Evolutionary conservation across 2,888 invertebrate genomes (phyloP).

Genomic region (Brachyopa scutellaris): DNA sequence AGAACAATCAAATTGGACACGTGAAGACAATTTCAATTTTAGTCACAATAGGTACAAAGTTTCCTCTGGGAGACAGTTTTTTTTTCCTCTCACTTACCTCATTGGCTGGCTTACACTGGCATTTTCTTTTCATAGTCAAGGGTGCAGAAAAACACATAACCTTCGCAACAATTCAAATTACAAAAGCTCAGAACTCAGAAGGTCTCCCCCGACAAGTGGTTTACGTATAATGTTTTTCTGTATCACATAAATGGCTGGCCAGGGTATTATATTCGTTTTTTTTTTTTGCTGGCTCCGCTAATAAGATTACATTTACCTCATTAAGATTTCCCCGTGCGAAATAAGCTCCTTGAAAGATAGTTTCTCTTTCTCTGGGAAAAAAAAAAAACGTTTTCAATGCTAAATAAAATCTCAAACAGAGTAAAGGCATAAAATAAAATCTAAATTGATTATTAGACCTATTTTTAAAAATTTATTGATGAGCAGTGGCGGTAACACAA

Average conservation of each 20-base stretch:
- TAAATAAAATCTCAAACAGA: slow-evolving; percentile 1
- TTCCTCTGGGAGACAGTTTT: too few relatives aligned
- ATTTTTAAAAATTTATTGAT: slow-evolving; percentile 42
- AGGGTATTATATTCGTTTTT: neutral
- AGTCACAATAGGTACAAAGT: neutral
- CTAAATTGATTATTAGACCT: slow-evolving; percentile 24
- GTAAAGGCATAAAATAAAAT: neutral
- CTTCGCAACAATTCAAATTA: slow-evolving; percentile 12
- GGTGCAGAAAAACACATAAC: neutral
- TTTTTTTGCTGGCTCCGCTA: neutral
- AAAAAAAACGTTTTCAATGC: slow-evolving; percentile 1
- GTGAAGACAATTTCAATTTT: neutral
- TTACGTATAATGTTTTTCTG: neutral
- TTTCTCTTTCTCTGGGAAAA: neutral
- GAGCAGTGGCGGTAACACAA: neutral
- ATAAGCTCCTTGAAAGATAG: slow-evolving; percentile 8
- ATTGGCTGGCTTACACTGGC: neutral
- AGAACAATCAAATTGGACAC: slow-evolving; percentile 17
- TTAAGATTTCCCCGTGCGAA: neutral
- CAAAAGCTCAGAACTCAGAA: slow-evolving; percentile 3
- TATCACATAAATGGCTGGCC: neutral
- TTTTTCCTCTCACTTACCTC: too few relatives aligned
- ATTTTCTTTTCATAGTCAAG: slow-evolving; percentile 1
- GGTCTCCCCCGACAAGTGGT: neutral
- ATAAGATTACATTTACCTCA: slow-evolving; percentile 36